Base-by-base conservation (phyloP, 1,140 invertebrate species). In the Drosophila sp. region DNA sequence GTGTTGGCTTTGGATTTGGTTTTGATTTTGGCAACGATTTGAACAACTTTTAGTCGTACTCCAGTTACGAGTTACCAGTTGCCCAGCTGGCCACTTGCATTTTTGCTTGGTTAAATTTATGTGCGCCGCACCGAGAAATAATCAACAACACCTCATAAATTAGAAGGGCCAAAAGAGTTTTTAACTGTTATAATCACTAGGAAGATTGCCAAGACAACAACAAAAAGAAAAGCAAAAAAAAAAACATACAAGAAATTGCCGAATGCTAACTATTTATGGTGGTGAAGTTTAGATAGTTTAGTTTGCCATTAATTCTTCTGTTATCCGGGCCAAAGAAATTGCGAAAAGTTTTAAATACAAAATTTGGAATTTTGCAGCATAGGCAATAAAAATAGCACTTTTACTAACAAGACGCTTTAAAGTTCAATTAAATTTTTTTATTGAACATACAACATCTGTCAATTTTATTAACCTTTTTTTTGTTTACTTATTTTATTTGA, bases 71-170 rank as follows among this genome's bases (percentile, higher is more conserved):
- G 23, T 50, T 50, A 10, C 40, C 40, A 41, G 40, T 58, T 70
- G 57, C 47, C 70, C 35, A 61, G 60, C 30, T 65, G 60, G 63
- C 56, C 65, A 70, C 54, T 70, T 67, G 57, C 55, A 60, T 47
- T 38, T 61, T 54, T 62, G 23, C 30, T 33, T 60, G 38, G 64
- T 67, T 74, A 67, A 60, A 71, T 80, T 86, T 86, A 86, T 78
- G 66, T 76, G 64, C 60, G 57, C 63, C 61, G 44, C 44, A 60
- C 25, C 54, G 61, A 79, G 65, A 47, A 50, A 79, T 89, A 83
- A 87, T 89, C 79, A 83, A 70, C 72, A 83, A 77, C 83, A 87
- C 83, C 79, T 87, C 72, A 74, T 87, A 87, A 83, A 87, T 89
- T 70, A 74, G 72, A 61, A 32, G 32, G 38, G 72, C 17, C 41